These are phyloP conservation scores for Chamaetylas fuelleborni DNA, from an alignment of 2,113 vertebrate species.

Conservation along the genomic window DNA sequence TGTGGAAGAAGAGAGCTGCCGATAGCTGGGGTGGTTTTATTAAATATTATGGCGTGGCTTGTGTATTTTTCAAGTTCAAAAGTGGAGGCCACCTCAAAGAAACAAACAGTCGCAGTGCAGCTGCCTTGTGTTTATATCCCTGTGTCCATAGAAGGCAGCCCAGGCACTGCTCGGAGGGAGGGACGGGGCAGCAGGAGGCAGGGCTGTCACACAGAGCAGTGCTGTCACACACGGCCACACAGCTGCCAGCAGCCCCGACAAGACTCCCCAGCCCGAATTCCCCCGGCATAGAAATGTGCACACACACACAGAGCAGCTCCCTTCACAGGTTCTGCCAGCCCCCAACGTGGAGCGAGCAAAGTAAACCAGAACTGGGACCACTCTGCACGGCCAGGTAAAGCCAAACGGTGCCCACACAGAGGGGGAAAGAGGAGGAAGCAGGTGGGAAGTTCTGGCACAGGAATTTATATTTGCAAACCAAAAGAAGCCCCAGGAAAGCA, in stretches of 20 bases:
- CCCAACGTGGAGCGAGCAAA: neutral
- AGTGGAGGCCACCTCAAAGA: neutral
- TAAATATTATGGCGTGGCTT: neutral
- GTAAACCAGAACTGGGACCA: neutral
- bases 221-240: neutral
- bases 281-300: neutral
- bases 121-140: neutral
- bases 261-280: neutral
- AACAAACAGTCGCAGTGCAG: neutral
- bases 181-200: neutral
- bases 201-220: neutral
- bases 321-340: neutral
- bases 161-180: neutral
- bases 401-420: neutral
- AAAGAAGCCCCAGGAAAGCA: neutral
- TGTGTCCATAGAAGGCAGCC: neutral
- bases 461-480: neutral
- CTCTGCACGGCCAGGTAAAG: neutral
- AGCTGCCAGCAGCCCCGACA: neutral
- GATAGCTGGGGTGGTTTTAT: neutral
- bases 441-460: neutral
- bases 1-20: neutral
- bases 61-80: neutral
- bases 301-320: neutral
- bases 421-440: neutral